These are phyloP conservation scores for Ernsta delagoae DNA, from an alignment of 2,888 invertebrate genomes.

Conservation along the genomic window DNA sequence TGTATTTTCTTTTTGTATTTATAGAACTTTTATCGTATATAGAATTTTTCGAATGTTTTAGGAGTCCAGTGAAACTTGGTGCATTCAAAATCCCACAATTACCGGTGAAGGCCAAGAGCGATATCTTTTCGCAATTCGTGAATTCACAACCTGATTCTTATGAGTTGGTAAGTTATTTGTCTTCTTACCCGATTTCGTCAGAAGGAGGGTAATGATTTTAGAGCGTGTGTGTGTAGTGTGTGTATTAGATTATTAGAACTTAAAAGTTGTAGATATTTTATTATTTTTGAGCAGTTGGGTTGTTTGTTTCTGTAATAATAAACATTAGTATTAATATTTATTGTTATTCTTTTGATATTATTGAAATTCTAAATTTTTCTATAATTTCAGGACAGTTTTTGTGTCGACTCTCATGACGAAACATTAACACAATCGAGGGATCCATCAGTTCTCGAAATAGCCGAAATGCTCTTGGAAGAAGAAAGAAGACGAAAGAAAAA, in stretches of 20 bases:
- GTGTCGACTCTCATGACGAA: constrained; percentile 85
- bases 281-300: no score
- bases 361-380: no score
- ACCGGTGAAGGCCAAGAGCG: constrained; percentile 65
- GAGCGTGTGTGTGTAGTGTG: neutral
- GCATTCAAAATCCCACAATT: constrained; percentile 86
- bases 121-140: constrained; percentile 81
- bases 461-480: constrained; percentile 84
- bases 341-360: no score
- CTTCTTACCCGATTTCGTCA: no score
- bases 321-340: no score
- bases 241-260: no score
- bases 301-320: no score
- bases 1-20: no score
- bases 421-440: constrained; percentile 68
- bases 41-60: constrained; percentile 47
- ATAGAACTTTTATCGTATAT: no score
- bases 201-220: no score
- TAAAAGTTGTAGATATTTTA: no score
- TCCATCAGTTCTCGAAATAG: constrained; percentile 85
- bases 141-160: constrained; percentile 72
- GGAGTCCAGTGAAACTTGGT: constrained; percentile 84
- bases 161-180: constrained; percentile 70
- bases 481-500: constrained; percentile 51
- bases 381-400: constrained; percentile 86